These are phyloP conservation scores for Oceanodroma tethys DNA, from an alignment of 2,113 vertebrate genomes.

Conservation along the genomic window DNA sequence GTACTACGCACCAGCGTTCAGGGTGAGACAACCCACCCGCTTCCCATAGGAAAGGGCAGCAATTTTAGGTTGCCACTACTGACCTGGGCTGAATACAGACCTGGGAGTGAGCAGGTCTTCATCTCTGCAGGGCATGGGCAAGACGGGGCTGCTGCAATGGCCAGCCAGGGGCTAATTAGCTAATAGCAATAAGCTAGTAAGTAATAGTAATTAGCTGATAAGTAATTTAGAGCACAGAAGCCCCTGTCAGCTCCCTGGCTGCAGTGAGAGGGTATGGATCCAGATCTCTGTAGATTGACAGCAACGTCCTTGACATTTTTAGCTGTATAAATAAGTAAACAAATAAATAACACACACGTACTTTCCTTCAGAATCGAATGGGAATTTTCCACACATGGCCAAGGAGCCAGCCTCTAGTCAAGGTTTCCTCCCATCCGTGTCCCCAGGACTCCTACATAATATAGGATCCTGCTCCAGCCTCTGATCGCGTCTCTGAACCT, in stretches of 20 bases:
- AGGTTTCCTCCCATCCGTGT: neutral
- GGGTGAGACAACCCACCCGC: neutral
- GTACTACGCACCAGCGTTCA: neutral
- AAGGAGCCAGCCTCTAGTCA: neutral
- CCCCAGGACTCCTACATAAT: neutral
- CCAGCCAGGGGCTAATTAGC: neutral
- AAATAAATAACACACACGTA: neutral
- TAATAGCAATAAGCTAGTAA: neutral
- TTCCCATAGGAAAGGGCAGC: neutral
- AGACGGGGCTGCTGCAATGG: neutral
- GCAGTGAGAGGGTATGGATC: neutral
- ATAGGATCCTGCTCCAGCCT: neutral
- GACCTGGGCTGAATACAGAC: neutral
- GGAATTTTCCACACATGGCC: neutral
- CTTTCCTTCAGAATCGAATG: neutral
- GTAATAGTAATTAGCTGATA: neutral
- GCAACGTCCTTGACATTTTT: neutral
- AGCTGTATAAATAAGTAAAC: neutral
- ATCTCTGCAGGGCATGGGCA: neutral
- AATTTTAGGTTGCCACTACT: neutral
- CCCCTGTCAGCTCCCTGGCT: neutral
- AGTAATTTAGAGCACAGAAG: neutral
- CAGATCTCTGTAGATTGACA: neutral
- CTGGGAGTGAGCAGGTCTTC: neutral
- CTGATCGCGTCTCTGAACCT: neutral